Base-by-base conservation (phyloP, 2,888 invertebrate species). In the Lepetodrilus schrolli region DNA sequence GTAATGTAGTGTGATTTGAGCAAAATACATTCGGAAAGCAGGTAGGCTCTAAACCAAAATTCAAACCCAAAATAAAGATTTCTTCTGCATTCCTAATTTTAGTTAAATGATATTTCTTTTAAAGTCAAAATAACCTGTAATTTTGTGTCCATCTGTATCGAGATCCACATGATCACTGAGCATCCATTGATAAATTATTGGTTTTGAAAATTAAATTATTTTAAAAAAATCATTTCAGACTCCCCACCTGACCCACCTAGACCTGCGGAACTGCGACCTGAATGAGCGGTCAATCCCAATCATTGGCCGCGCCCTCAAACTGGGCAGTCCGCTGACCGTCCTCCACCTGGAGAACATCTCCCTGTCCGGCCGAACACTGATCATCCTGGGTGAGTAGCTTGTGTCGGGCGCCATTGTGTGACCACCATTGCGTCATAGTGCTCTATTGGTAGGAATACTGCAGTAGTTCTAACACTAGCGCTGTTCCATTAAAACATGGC, bases 301-400 rank as follows among this genome's bases (percentile, higher is more conserved):
- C 76, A 88, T 96, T 69, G 94, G 94, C 51, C 93, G 94, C 65
- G 93, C 96, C 13, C 91, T 97, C 51, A 93, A 94, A 51, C 91
- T 94, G 87, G 92, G 94, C 23, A 94, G 95, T 77, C 93, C 94
- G 75, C 91, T 96, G 76, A 93, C 94, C 50, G 93, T 94, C 68
- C 92, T 97, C 43, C 95, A 95, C 85, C 91, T 97, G 86, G 96
- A 96, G 90, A 94, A 94, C 81, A 94, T 95, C 76, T 92, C 92
- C 79, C 91, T 96, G 70, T 92, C 94, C 69, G 96, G 96, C 17
- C 93, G 95, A 77, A 93, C 95, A 23, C 91, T 96, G 72, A 92
- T 94, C 74, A 93, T 94, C 83, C 91, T 96, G 73, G 95, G 96
- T 95, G 91, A 91, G 92, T 77, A 17, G 10, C 13, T 20, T 13